Base-by-base conservation (phyloP, 2,797 vertebrate species). In the Anguilla obscura region DNA sequence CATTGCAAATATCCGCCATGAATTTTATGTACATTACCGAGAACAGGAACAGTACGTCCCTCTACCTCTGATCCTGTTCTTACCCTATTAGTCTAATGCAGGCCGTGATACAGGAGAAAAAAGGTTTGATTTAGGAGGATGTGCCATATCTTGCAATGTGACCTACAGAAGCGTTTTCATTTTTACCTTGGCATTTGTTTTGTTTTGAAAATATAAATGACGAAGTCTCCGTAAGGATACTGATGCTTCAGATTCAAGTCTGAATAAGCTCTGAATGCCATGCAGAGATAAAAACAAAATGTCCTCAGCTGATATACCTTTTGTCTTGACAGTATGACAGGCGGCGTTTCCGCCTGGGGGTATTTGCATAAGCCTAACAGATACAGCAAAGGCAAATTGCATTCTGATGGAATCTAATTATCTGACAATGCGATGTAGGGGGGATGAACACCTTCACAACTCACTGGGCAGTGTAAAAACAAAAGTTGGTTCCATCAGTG, bases 351-450 rank as follows among this genome's bases (percentile, higher is more conserved):
- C 48, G 86, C 86, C 76, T 27, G 52, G 12, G 50, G 12, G 30
- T 52, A 87, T 90, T 87, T 88, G 79, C 84, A 87, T 90, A 84
- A 84, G 60, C 63, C 36, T 89, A 80, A 91, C 86, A 85, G 89
- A 87, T 87, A 58, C 85, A 87, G 36, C 76, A 89, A 84, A 87
- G 84, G 82, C 36, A 86, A 89, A 82, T 85, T 87, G 16, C 52
- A 54, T 58, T 88, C 83, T 82, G 85, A 87, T 80, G 84, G 63
- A 66, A 88, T 87, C 89, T 86, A 89, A 91, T 89, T 86, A 71
- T 86, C 58, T 54, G 56, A 60, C 86, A 86, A 16, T 66, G 40
- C 7, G n/a, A 16, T 24, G 48, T 58, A 36, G 36, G 50, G 85
- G 24, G 56, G 50, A 2, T 66, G 40, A 82, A 50, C 10, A 56